Evolutionary conservation across 1,140 invertebrate species (phyloP).

Genomic region (Drosophila varians): DNA sequence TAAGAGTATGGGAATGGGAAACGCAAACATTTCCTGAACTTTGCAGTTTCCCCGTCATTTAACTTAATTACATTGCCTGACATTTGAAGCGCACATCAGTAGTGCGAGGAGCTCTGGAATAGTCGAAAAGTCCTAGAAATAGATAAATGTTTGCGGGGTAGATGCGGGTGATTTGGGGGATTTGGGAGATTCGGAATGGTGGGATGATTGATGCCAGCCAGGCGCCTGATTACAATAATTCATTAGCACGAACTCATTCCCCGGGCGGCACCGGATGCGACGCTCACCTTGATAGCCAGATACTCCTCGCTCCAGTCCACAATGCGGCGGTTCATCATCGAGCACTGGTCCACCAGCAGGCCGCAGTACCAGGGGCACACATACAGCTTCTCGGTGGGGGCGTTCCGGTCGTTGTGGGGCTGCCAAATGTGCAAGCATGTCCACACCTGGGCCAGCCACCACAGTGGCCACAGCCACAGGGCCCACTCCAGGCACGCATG

Average conservation of each 20-base stretch:
- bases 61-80: conserved; percentile 77
- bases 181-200: background rate
- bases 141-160: conserved; percentile 14
- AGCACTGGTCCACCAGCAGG: conserved; percentile 92
- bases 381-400: conserved; percentile 92
- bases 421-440: conserved; percentile 93
- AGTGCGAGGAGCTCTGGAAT: conserved; percentile 35
- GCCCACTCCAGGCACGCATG: conserved; percentile 85
- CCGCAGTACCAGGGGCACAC: conserved; percentile 92
- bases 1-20: conserved; percentile 5
- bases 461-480: conserved; percentile 89
- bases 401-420: conserved; percentile 90
- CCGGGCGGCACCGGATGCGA: conserved; percentile 24
- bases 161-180: background rate
- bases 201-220: conserved; percentile 63
- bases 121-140: conserved; percentile 42
- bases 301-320: conserved; percentile 89
- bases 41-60: conserved; percentile 78
- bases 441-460: conserved; percentile 92
- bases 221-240: conserved; percentile 70
- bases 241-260: conserved; percentile 55
- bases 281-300: conserved; percentile 92
- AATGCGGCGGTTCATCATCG: conserved; percentile 91
- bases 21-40: conserved; percentile 66
- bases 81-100: conserved; percentile 61